Percentiles rank a stretch among this genome's conserved stretches.
These are phyloP conservation scores for Lepidonotus clava DNA, from an alignment of 2,888 invertebrate species.

Conservation along the genomic window DNA sequence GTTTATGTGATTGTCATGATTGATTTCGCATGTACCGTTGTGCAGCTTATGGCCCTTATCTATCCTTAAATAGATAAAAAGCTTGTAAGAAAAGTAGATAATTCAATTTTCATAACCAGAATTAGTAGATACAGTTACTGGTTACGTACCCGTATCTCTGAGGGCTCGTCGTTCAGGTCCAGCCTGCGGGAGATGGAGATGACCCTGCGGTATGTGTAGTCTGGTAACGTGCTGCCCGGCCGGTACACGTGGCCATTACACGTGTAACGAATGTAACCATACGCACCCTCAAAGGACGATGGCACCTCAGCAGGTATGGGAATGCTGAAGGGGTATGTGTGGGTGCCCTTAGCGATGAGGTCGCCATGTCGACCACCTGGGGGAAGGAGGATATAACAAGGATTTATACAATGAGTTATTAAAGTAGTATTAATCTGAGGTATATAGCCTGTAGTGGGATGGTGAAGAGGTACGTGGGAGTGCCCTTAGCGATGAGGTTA, in stretches of 20 bases:
- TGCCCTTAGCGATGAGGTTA: conserved; percentile 82
- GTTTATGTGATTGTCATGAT: too few species aligned
- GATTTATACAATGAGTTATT: too few species aligned
- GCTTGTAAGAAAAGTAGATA: too few species aligned
- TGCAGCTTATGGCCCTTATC: too few species aligned
- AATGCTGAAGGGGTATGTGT: conserved; percentile 88
- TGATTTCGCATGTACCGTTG: too few species aligned
- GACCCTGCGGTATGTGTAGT: conserved; percentile 89
- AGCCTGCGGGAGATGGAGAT: conserved; percentile 90
- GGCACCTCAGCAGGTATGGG: conserved; percentile 82
- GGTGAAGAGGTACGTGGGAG: conserved; percentile 88
- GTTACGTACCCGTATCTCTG: conserved; percentile 55
- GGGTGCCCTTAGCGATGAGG: conserved; percentile 83
- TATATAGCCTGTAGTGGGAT: conserved; percentile 86
- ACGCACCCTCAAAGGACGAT: conserved; percentile 55
- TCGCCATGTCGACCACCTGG: conserved; percentile 12
- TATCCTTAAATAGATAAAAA: too few species aligned
- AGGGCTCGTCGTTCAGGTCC: conserved; percentile 85
- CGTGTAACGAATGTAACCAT: conserved; percentile 88
- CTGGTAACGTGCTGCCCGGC: conserved; percentile 87
- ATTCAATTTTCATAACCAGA: too few species aligned
- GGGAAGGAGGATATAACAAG: too few species aligned
- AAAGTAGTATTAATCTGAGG: too few species aligned
- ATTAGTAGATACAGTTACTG: too few species aligned
- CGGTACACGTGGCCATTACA: conserved; percentile 88